A percentile compares a stretch with the other conserved stretches of the same genome.
phyloP scores from a whole-genome alignment of 30 jellyfish, hydroid and myxozoan species.

The Aurelia aurita complex sp. Pacific region DNA sequence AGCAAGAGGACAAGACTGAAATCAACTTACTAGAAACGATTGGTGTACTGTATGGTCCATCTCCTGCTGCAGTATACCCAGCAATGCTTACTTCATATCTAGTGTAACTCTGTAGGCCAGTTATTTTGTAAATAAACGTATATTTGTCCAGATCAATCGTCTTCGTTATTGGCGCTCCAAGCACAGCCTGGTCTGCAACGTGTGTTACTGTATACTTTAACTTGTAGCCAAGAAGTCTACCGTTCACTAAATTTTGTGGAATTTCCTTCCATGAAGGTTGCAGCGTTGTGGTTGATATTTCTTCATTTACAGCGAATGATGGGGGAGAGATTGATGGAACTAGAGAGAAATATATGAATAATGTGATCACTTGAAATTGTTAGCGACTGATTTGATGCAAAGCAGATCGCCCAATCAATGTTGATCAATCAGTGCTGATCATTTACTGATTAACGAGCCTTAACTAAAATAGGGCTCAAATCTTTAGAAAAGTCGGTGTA shows the following conservation, averaged over 20 bases:
- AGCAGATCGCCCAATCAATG: too few species aligned
- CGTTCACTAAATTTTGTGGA: slow-evolving; percentile 43
- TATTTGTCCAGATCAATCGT: slow-evolving; percentile 36
- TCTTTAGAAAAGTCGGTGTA: too few species aligned
- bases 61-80: slow-evolving; percentile 65
- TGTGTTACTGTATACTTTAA: slow-evolving; percentile 25
- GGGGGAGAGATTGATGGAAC: slow-evolving; percentile 57
- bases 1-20: too few species aligned
- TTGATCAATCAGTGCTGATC: too few species aligned
- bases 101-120: slow-evolving; percentile 53
- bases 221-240: slow-evolving; percentile 69
- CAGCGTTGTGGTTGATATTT: slow-evolving; percentile 27
- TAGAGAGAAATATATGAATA: background rate
- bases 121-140: slow-evolving; percentile 34
- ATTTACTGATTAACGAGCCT: too few species aligned
- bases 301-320: slow-evolving; percentile 9
- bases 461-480: too few species aligned
- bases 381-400: too few species aligned
- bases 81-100: slow-evolving; percentile 47
- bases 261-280: slow-evolving; percentile 44
- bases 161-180: slow-evolving; percentile 24
- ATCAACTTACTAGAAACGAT: slow-evolving; percentile 54
- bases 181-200: slow-evolving; percentile 16
- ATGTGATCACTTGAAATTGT: too few species aligned
- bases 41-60: slow-evolving; percentile 55